Evolutionary conservation across 1,140 invertebrate species (phyloP).

Genomic region (Zophobas atratus): DNA sequence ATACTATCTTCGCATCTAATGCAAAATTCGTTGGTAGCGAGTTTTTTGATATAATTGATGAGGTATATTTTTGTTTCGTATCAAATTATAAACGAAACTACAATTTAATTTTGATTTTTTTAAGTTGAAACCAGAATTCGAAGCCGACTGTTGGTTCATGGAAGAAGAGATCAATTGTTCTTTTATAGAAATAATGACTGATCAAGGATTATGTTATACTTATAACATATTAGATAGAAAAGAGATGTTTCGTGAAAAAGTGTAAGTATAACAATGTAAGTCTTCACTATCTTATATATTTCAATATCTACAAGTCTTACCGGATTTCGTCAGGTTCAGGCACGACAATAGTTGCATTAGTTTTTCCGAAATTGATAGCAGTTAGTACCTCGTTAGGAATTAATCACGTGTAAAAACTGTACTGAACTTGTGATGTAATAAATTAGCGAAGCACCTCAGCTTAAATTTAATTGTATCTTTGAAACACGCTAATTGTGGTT

Average conservation of each 20-base stretch:
- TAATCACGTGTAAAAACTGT: too few species aligned
- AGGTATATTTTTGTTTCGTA: background rate
- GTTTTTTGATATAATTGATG: background rate
- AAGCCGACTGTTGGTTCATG: constrained; percentile 37
- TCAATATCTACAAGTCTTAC: too few species aligned
- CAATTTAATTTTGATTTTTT: too few species aligned
- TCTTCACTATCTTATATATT: background rate
- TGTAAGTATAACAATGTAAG: constrained; percentile 42
- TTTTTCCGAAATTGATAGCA: too few species aligned
- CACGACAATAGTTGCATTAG: too few species aligned
- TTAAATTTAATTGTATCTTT: too few species aligned
- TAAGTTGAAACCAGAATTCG: constrained; percentile 2
- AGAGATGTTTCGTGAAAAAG: constrained; percentile 71
- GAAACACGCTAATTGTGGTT: too few species aligned
- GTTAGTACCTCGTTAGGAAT: too few species aligned
- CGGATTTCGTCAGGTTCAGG: too few species aligned
- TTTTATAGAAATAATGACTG: constrained; percentile 71
- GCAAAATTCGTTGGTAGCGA: background rate
- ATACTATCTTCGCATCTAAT: background rate
- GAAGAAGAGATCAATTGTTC: background rate
- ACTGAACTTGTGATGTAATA: too few species aligned
- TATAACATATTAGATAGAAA: constrained; percentile 74
- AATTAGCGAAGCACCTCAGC: too few species aligned
- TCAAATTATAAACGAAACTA: too few species aligned
- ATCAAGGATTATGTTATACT: constrained; percentile 78